phyloP scores from a whole-genome alignment of 2,113 vertebrate genomes.

The Macrotus californicus region DNA sequence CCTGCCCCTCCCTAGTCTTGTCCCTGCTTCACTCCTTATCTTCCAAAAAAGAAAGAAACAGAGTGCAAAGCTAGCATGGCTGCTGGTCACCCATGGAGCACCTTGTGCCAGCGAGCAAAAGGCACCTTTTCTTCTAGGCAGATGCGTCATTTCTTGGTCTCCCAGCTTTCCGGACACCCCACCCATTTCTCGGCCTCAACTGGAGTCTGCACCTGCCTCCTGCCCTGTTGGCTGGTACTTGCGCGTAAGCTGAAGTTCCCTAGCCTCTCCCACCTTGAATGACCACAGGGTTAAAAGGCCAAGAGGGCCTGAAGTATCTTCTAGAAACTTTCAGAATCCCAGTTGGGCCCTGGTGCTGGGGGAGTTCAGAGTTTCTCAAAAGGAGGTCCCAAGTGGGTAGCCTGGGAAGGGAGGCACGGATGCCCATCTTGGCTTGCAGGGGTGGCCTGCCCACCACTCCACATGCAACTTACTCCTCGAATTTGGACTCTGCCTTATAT shows the following conservation, averaged over 20 bases:
- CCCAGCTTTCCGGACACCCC: too few species aligned
- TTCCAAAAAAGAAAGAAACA: background rate
- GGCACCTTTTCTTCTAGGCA: background rate
- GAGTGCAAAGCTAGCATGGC: background rate
- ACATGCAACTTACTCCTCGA: too few species aligned
- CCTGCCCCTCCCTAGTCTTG: background rate
- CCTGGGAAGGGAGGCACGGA: background rate
- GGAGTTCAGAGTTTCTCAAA: background rate
- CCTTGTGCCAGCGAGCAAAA: too few species aligned
- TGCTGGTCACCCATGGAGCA: fast-evolving
- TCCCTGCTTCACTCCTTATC: background rate
- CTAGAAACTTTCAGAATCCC: background rate
- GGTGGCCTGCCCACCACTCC: background rate
- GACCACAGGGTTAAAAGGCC: background rate
- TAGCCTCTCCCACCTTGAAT: background rate
- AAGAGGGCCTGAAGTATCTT: background rate
- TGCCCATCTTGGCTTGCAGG: background rate
- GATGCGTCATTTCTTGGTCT: background rate
- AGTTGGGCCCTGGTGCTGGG: background rate
- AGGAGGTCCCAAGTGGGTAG: background rate
- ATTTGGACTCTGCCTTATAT: background rate
- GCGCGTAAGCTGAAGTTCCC: background rate
- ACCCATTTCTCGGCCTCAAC: background rate
- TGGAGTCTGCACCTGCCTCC: background rate
- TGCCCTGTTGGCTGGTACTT: background rate